A percentile compares a stretch with the other conserved stretches of the same genome.
Conservation (phyloP, 2,797 vertebrate species). For the Otolemur crassicaudatus region DNA sequence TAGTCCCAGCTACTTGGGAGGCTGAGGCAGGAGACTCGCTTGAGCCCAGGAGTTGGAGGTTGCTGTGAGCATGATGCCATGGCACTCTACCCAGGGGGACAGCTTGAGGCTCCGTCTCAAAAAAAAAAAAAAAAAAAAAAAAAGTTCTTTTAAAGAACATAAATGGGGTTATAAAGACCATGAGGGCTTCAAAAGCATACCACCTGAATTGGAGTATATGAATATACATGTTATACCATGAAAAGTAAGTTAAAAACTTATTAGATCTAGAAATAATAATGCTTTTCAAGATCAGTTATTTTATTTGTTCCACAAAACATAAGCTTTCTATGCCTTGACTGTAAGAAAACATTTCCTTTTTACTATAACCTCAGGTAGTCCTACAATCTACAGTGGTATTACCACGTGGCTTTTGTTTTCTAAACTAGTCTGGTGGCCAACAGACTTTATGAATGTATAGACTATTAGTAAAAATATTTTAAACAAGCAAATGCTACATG, state of each 20-base stretch:
- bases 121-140: neutral
- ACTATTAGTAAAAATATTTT: neutral
- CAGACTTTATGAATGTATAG: neutral
- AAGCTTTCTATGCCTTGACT: neutral
- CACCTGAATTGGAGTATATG: neutral
- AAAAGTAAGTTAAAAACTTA: neutral
- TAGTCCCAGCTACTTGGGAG: no score
- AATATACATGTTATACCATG: neutral
- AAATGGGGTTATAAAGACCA: conserved; percentile 36
- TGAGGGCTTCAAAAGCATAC: neutral
- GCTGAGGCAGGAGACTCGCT: no score
- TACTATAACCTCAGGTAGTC: neutral
- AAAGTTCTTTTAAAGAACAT: neutral
- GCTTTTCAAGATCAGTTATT: neutral
- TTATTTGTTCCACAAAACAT: neutral
- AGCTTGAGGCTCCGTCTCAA: no score
- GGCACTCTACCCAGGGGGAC: no score
- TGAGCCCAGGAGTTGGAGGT: no score
- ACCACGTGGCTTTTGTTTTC: neutral
- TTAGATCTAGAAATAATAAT: conserved; percentile 30
- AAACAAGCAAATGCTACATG: neutral
- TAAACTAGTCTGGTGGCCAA: neutral
- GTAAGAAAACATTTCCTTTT: neutral
- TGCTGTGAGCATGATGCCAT: no score
- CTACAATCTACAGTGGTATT: neutral